phyloP scores from a whole-genome alignment of 2,797 vertebrate species.

The Takifugu rubripes region DNA sequence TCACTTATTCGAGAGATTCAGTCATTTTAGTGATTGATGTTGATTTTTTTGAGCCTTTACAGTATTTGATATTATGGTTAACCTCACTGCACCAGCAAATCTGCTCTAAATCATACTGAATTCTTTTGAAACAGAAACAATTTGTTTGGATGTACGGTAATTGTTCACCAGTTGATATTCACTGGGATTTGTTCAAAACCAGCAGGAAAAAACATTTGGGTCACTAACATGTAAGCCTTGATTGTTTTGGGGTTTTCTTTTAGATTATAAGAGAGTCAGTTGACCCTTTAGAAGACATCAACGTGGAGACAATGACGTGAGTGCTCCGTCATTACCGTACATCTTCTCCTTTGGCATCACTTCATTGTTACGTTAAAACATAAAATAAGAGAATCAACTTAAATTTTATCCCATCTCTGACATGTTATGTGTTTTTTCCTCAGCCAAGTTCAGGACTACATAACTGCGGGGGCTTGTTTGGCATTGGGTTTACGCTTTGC shows the following conservation, averaged over 20 bases:
- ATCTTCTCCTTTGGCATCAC: background rate
- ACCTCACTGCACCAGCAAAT: background rate
- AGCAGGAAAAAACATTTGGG: too few species aligned
- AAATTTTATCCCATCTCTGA: background rate
- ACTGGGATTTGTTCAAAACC: too few species aligned
- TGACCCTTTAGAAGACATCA: constrained; percentile 85
- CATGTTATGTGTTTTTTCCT: constrained; percentile 2
- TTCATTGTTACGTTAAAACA: background rate
- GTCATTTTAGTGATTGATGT: background rate
- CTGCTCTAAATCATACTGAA: background rate
- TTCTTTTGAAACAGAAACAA: too few species aligned
- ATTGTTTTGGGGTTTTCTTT: constrained; percentile 1
- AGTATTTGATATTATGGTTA: background rate
- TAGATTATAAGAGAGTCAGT: constrained; percentile 94
- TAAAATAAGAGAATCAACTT: background rate
- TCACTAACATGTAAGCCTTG: too few species aligned
- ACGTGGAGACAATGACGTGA: constrained; percentile 94
- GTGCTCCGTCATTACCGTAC: constrained; percentile 47
- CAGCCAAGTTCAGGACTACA: constrained; percentile 97
- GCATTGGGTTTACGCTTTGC: constrained; percentile 95
- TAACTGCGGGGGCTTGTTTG: constrained; percentile 93
- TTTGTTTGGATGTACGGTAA: background rate
- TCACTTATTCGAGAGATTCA: background rate
- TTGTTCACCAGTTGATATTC: background rate
- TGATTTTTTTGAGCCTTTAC: too few species aligned